Evolutionary conservation across 1,140 invertebrate species (phyloP), one percentile per base, ranked within the genome.

Genomic region (Philaenus spumarius): DNA sequence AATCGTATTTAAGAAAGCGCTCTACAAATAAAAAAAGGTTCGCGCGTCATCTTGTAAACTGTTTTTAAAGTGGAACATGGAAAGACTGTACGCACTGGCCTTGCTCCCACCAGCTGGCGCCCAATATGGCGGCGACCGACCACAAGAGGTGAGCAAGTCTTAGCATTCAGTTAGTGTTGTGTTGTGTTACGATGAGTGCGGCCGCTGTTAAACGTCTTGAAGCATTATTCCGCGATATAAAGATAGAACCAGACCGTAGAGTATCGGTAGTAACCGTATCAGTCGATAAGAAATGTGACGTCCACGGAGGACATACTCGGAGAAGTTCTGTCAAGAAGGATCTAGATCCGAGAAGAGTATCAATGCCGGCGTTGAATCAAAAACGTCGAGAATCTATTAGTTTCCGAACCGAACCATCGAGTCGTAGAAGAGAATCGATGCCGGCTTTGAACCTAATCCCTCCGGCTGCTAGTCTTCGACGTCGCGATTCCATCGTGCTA

Each of bases 181-280:
- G 26, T 9, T 4, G 26, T 30, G 26, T 26, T 24, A 51, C 7
- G 30, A 58, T 56, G 42, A 59, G 61, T 62, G 79, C 80, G 43
- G 75, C 79, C 24, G 82, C 84, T 1, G 82, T 87, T 65, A 82
- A 80, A 58, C 80, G 84, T 40, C 69, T 88, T 62, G 85, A 88
- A 67, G 82, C 80, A 1, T 77, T 89, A 56, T 87, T 89, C 69
- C 77, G 78, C 30, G 82, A 80, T 62, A 77, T 82, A 37, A 82
- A 77, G 65, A 62, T 86, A 51, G 81, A 84, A 68, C 34, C 71
- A 67, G 47, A 69, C 69, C 12, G 55, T 11, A 15, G 48, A 14
- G 34, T 58, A 24, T 56, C 47, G 3, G 30, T 62, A 9, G 58
- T 61, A n/a, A 61, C 62, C 14, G 40, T 56, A 1, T 55, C 57